phyloP scores from a whole-genome alignment of 2,797 vertebrate species.

The Gastrophryne carolinensis region DNA sequence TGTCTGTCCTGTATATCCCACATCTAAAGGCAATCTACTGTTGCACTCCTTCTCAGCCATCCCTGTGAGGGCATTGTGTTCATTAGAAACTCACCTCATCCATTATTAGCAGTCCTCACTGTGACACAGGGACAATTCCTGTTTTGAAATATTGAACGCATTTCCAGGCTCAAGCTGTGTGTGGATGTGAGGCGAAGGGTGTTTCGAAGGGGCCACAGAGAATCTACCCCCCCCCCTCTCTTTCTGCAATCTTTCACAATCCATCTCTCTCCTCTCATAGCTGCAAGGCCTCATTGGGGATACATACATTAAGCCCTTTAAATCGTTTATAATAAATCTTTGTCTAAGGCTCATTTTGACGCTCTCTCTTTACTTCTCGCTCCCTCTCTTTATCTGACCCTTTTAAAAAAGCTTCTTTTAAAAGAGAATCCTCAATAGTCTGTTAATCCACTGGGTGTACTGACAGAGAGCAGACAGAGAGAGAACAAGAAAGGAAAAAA shows the following conservation, averaged over 20 bases:
- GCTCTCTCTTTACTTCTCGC: conserved; percentile 49
- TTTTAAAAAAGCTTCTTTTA: conserved; percentile 79
- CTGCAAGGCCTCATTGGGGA: conserved; percentile 82
- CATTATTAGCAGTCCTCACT: conserved; percentile 37
- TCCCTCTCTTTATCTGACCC: conserved; percentile 47
- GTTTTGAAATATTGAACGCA: conserved; percentile 48
- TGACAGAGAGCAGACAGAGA: conserved; percentile 64
- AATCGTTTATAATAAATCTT: conserved; percentile 86
- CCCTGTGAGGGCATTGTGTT: conserved; percentile 13
- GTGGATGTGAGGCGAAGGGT: conserved; percentile 30
- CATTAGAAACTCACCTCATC: conserved; percentile 35
- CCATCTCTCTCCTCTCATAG: conserved; percentile 79
- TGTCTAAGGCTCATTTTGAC: conserved; percentile 82
- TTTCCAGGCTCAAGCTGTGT: conserved; percentile 43
- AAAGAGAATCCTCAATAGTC: conserved; percentile 83
- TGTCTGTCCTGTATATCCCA: background rate
- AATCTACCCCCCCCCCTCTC: conserved; percentile 12
- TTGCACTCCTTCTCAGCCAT: background rate
- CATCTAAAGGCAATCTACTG: background rate
- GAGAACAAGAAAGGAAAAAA: conserved; percentile 53
- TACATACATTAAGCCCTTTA: conserved; percentile 85
- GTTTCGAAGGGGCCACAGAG: conserved; percentile 6
- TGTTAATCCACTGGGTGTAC: conserved; percentile 82
- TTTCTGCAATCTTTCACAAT: conserved; percentile 75
- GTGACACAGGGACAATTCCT: conserved; percentile 47